These are phyloP conservation scores for Azemiops feae DNA, from an alignment of 2,113 vertebrate species.

Conservation along the genomic window DNA sequence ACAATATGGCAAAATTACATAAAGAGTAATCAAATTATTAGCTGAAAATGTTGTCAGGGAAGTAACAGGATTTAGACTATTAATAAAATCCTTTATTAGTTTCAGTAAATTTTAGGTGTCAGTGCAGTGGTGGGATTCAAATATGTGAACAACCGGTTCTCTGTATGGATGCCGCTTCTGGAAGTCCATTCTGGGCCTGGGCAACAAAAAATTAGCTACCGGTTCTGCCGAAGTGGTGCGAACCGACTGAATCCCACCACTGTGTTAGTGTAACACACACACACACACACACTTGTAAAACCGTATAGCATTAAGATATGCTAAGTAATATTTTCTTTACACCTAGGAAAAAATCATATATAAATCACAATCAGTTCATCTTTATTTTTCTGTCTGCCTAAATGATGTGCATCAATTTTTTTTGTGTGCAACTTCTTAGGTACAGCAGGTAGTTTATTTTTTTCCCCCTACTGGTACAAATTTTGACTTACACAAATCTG, in stretches of 20 bases:
- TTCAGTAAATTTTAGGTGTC: neutral
- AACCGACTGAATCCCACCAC: too few relatives aligned
- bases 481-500: constrained; percentile 39
- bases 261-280: too few relatives aligned
- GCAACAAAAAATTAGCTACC: too few relatives aligned
- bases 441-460: constrained; percentile 41
- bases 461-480: constrained; percentile 40
- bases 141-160: too few relatives aligned
- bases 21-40: constrained; percentile 39
- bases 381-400: constrained; percentile 43
- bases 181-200: too few relatives aligned
- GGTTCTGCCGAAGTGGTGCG: too few relatives aligned
- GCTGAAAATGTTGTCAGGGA: neutral
- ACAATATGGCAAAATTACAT: neutral
- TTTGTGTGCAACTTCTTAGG: constrained; percentile 13
- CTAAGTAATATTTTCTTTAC: neutral
- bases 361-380: neutral
- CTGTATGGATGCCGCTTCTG: too few relatives aligned
- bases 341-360: constrained; percentile 21
- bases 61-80: neutral
- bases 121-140: neutral
- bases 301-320: constrained; percentile 1
- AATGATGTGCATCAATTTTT: constrained; percentile 31
- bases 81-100: neutral
- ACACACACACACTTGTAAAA: neutral